phyloP scores from a whole-genome alignment of 2,888 invertebrate species.

The Diarsia brunnea region DNA sequence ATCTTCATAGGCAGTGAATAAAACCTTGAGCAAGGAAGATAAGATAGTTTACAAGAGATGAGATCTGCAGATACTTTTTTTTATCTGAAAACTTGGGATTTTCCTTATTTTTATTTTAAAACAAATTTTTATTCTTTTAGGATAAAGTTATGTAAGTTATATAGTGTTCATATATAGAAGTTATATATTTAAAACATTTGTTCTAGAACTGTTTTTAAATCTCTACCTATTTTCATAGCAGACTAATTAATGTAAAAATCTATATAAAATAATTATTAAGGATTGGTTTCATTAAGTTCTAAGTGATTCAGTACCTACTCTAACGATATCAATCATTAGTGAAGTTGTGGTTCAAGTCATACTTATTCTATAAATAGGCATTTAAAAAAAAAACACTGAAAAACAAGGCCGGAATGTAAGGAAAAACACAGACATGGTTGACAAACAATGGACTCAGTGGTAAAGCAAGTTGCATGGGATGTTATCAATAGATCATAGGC shows the following conservation, averaged over 20 bases:
- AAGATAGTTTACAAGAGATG: constrained; percentile 19
- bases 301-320: not conserved
- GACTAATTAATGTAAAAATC: not conserved
- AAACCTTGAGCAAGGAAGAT: constrained; percentile 14
- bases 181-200: not conserved
- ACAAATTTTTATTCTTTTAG: not conserved
- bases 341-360: constrained; percentile 4
- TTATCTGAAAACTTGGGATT: not conserved
- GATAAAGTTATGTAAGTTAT: not conserved
- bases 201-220: not conserved
- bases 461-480: constrained; percentile 21
- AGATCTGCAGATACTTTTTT: constrained; percentile 12
- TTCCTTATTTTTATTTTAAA: not conserved
- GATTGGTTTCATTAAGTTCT: not conserved
- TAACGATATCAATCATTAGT: not conserved
- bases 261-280: not conserved
- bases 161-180: too few relatives aligned
- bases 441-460: constrained; percentile 56
- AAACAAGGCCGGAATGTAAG: constrained; percentile 55
- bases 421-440: constrained; percentile 43
- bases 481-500: constrained; percentile 20
- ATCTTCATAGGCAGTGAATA: not conserved
- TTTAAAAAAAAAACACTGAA: constrained; percentile 34
- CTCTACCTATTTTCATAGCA: too few relatives aligned
- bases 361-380: constrained; percentile 38